These are phyloP conservation scores for Hypanus sabinus DNA, from an alignment of 2,113 vertebrate species.

Conservation along the genomic window DNA sequence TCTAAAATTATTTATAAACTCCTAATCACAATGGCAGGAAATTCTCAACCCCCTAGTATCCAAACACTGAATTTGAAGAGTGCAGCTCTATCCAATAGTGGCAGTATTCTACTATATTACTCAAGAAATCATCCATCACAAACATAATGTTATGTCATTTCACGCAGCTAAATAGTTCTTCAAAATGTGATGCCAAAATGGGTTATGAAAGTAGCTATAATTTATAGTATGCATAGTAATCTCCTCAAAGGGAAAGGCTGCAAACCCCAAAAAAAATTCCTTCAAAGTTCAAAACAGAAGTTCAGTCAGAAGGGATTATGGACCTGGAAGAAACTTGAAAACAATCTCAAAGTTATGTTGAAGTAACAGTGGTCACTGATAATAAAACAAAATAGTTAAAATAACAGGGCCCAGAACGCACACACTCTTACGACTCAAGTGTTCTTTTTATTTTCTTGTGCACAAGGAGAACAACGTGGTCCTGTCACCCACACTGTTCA, in stretches of 20 bases:
- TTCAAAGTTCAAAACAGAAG: neutral
- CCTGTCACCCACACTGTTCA: too few relatives aligned
- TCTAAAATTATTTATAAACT: neutral
- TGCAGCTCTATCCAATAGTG: neutral
- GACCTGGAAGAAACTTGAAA: neutral
- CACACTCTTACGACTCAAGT: too few relatives aligned
- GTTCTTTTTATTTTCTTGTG: too few relatives aligned
- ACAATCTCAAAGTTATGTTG: neutral
- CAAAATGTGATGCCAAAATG: neutral
- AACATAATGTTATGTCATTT: neutral
- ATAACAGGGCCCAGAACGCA: too few relatives aligned
- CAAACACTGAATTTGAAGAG: neutral
- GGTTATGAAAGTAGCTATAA: neutral
- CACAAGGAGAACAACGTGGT: too few relatives aligned
- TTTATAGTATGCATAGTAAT: neutral
- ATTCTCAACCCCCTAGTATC: neutral
- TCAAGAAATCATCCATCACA: neutral
- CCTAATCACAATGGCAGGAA: neutral
- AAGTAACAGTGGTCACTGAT: too few relatives aligned
- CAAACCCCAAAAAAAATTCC: neutral
- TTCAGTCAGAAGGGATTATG: neutral
- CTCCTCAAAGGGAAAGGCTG: neutral
- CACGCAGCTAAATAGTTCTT: neutral
- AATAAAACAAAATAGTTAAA: too few relatives aligned
- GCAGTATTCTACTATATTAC: neutral